A percentile compares a stretch with the other conserved stretches of the same genome.
phyloP scores from a whole-genome alignment of 2,113 vertebrate genomes.

The Pseudonaja textilis region DNA sequence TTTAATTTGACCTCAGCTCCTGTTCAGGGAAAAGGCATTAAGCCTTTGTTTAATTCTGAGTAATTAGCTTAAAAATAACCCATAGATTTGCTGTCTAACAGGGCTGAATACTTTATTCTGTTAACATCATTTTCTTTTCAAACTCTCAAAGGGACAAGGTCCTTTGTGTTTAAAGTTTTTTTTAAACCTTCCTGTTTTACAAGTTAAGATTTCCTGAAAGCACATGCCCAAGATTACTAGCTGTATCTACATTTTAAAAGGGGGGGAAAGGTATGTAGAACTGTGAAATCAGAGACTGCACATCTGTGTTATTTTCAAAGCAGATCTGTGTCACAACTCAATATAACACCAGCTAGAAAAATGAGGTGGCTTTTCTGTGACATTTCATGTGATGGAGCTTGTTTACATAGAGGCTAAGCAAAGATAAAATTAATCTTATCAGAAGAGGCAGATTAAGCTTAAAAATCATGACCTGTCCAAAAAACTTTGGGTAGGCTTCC shows the following conservation, averaged over 20 bases:
- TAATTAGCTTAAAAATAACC: constrained; percentile 57
- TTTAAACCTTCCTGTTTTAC: neutral
- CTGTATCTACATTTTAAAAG: constrained; percentile 33
- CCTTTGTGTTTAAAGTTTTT: neutral
- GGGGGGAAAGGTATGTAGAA: constrained; percentile 18
- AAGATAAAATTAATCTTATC: constrained; percentile 33
- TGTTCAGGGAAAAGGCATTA: constrained; percentile 28
- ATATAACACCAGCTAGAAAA: neutral
- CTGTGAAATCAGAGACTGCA: constrained; percentile 27
- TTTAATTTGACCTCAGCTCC: constrained; percentile 14
- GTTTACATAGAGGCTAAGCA: constrained; percentile 38
- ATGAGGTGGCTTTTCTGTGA: neutral
- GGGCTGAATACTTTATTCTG: constrained; percentile 13
- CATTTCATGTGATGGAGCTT: constrained; percentile 15
- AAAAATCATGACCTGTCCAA: neutral
- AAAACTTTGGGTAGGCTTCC: neutral
- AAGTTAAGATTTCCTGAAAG: constrained; percentile 23
- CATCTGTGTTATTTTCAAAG: constrained; percentile 55
- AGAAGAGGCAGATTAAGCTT: neutral
- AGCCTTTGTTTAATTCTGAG: constrained; percentile 36
- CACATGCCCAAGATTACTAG: constrained; percentile 10
- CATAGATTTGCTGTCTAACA: constrained; percentile 31
- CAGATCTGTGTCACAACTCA: constrained; percentile 5
- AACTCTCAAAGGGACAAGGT: neutral
- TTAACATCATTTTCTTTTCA: constrained; percentile 25